These are phyloP conservation scores for Engystomops pustulosus DNA, from an alignment of 2,113 vertebrate species.

Conservation along the genomic window DNA sequence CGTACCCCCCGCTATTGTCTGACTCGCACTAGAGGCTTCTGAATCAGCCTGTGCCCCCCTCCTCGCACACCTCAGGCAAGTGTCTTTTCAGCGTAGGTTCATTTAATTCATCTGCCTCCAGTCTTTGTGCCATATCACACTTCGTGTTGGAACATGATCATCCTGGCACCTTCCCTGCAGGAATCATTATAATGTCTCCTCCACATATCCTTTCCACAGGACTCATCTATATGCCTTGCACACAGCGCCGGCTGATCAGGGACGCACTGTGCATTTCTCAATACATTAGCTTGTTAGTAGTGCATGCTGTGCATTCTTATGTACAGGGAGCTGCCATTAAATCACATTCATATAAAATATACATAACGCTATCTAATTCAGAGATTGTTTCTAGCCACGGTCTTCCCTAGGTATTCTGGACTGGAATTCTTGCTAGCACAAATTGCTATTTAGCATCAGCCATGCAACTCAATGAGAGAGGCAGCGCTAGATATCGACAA, in stretches of 20 bases:
- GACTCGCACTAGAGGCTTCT: slow-evolving; percentile 58
- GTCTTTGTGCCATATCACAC: neutral
- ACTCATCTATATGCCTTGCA: slow-evolving; percentile 24
- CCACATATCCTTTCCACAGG: neutral
- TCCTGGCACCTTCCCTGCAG: neutral
- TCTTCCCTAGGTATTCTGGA: neutral
- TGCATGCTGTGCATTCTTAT: neutral
- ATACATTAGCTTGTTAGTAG: neutral
- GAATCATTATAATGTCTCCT: neutral
- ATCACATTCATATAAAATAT: no score
- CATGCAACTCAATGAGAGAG: neutral
- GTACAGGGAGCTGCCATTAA: neutral
- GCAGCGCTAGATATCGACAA: neutral
- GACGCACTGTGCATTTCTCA: neutral
- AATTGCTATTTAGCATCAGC: neutral
- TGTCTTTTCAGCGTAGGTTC: slow-evolving; percentile 3
- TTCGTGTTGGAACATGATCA: neutral
- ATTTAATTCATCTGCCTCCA: neutral
- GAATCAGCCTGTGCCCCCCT: slow-evolving; percentile 59
- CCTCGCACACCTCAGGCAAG: slow-evolving; percentile 37
- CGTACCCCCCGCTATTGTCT: slow-evolving; percentile 55
- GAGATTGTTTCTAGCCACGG: neutral
- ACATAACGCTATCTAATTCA: neutral
- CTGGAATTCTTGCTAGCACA: neutral
- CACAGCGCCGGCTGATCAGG: neutral